These are phyloP conservation scores for Vanessa cardui DNA, from an alignment of 2,888 invertebrate species.

Conservation along the genomic window DNA sequence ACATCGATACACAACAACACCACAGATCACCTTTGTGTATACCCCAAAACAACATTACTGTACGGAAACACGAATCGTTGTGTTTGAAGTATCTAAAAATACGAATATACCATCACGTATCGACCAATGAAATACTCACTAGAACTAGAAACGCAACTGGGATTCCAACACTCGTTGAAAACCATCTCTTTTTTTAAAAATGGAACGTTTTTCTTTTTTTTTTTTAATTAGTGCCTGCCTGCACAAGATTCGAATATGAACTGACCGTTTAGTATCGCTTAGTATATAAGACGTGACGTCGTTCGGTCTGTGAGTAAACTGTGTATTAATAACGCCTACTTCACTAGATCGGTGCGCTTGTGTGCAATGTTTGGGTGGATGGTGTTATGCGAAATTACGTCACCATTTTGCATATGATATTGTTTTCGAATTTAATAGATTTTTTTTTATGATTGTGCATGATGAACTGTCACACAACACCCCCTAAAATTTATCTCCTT, in stretches of 20 bases:
- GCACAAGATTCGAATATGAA: constrained; percentile 20
- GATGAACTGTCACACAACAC: too few species aligned
- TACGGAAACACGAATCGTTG: background rate
- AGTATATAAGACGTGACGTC: constrained; percentile 22
- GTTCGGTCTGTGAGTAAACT: constrained; percentile 51
- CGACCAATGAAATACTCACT: constrained; percentile 49
- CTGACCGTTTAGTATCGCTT: constrained; percentile 24
- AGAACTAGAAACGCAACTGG: constrained; percentile 48
- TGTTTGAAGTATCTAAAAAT: background rate
- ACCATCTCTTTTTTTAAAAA: constrained; percentile 53
- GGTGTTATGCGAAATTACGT: constrained; percentile 29
- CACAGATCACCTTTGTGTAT: constrained; percentile 16
- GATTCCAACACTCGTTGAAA: constrained; percentile 71
- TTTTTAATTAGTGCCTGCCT: background rate
- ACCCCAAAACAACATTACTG: constrained; percentile 27
- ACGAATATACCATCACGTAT: background rate
- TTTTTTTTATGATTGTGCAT: background rate
- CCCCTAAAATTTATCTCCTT: too few species aligned
- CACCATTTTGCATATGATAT: background rate
- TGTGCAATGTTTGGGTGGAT: constrained; percentile 35
- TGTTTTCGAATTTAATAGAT: background rate
- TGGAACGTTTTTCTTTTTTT: constrained; percentile 11
- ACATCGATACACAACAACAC: background rate
- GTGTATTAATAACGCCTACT: constrained; percentile 69
- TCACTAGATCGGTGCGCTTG: constrained; percentile 48